These are phyloP conservation scores for Micronycteris hirsuta DNA, from an alignment of 2,113 vertebrate genomes.

Conservation along the genomic window DNA sequence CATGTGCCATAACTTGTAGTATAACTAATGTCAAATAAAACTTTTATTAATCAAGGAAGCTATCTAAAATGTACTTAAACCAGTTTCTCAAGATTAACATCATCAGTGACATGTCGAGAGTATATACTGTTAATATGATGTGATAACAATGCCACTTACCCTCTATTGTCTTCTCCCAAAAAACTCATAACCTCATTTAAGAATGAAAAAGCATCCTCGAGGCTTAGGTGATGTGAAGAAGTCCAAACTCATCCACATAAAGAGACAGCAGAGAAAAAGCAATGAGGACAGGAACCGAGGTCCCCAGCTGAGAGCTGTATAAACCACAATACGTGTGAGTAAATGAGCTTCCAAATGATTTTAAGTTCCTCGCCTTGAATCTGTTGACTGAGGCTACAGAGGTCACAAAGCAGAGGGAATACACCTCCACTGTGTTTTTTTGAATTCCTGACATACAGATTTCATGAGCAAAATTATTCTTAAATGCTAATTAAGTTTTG, in stretches of 20 bases:
- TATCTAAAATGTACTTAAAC: background rate
- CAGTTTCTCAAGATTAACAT: background rate
- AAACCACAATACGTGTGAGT: no score
- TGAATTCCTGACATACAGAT: background rate
- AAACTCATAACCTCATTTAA: background rate
- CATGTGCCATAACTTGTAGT: background rate
- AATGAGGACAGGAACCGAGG: background rate
- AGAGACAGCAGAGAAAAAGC: background rate
- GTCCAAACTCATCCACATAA: background rate
- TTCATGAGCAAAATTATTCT: background rate
- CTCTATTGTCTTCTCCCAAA: background rate
- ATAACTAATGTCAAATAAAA: background rate
- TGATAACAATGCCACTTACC: background rate
- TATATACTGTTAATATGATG: fast-evolving
- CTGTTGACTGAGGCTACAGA: background rate
- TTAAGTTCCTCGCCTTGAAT: background rate
- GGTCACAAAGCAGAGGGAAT: background rate
- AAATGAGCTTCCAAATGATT: background rate
- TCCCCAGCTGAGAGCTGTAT: background rate
- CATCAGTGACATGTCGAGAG: background rate
- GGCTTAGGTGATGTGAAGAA: background rate
- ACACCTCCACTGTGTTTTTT: background rate
- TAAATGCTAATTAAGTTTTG: background rate
- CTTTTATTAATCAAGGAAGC: background rate
- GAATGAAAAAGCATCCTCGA: background rate